Evolutionary conservation across 1,140 invertebrate species (phyloP).

Genomic region (Plutomurus gul): DNA sequence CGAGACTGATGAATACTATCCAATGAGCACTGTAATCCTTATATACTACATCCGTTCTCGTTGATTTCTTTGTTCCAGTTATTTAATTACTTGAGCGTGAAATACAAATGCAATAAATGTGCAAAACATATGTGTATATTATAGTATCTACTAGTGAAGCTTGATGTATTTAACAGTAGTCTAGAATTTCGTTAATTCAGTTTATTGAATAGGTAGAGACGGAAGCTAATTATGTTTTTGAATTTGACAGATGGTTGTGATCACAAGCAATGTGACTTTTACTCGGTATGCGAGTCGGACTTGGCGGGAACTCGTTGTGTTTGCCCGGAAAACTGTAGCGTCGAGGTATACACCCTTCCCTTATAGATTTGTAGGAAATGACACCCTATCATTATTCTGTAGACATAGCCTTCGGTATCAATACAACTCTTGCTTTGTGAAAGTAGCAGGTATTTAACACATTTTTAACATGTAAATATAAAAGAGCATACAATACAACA

Average conservation of each 20-base stretch:
- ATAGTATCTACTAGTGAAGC: not conserved
- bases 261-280: slow-evolving; percentile 82
- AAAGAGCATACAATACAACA: too few relatives aligned
- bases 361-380: not conserved
- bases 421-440: too few relatives aligned
- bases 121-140: not conserved
- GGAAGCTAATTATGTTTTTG: slow-evolving; percentile 46
- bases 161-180: too few relatives aligned
- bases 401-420: too few relatives aligned
- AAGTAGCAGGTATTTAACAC: too few relatives aligned
- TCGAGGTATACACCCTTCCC: slow-evolving; percentile 21
- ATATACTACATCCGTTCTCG: not conserved
- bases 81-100: slow-evolving; percentile 22
- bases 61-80: slow-evolving; percentile 19
- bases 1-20: not conserved
- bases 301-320: slow-evolving; percentile 75
- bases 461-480: too few relatives aligned
- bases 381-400: too few relatives aligned
- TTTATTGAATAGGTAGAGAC: not conserved
- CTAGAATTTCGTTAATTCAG: not conserved
- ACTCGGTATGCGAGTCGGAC: slow-evolving; percentile 79
- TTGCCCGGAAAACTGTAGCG: slow-evolving; percentile 75
- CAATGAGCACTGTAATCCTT: slow-evolving; percentile 13
- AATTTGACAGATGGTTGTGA: slow-evolving; percentile 80
- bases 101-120: slow-evolving; percentile 18